Evolutionary conservation across 2,888 invertebrate species (phyloP), one percentile per base, ranked within the genome.

Genomic region (Pyrocoelia pectoralis): DNA sequence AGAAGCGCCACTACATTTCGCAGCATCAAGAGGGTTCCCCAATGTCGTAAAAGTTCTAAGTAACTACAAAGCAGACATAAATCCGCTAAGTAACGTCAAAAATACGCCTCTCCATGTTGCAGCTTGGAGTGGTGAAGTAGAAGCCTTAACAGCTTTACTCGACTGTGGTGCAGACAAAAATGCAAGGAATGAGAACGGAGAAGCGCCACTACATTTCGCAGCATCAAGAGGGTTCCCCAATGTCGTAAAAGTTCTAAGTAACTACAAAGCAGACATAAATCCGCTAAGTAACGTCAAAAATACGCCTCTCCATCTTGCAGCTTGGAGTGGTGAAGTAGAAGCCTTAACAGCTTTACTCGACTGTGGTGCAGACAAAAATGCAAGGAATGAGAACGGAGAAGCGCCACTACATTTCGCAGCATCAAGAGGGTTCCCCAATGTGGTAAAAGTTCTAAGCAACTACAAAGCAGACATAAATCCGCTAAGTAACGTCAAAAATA

Each of bases 61-160:
- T 13, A 3, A 33, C 4, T 28, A n/a, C 9, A 9, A n/a, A 19
- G 49, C 18, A n/a, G 5, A 9, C 3, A 12, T 40, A 9, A 18
- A 53, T n/a, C 14, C 5, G 2, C 1, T 2, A 13, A 17, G 13
- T n/a, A 14, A 14, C 2, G 29, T 9, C 3, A n/a, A 17, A 10
- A 19, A 53, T 14, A 40, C 53, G 1, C 41, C 53, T 5, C 13
- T 53, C 10, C 53, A 53, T 13, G n/a, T 18, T 1, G 38, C 53
- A 14, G 17, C 40, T 1, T 18, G 13, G 43, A 1, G 8, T 15
- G 14, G 14, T 43, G 2, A 43, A 43, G 12, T 8, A 8, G 14
- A 2, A 1, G 13, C 13, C 1, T 8, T 43, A 6, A 4, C 12
- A 1, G 15, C 2, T 8, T 6, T 43, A 8, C 13, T 43, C 8